These are phyloP conservation scores for Cisticola juncidis DNA, from an alignment of 2,113 vertebrate genomes.

Conservation along the genomic window DNA sequence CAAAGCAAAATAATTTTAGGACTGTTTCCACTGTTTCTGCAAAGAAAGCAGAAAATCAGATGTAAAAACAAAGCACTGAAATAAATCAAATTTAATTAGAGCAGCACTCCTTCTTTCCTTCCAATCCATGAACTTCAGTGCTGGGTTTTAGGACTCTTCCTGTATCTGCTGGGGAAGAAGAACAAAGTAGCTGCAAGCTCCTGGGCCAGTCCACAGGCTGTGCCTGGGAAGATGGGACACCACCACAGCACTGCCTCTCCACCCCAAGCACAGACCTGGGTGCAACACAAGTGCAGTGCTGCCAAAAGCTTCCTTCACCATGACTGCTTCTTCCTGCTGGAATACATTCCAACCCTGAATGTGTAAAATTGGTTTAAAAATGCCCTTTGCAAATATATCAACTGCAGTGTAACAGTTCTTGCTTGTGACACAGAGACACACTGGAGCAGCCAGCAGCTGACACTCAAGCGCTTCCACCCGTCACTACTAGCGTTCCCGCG, in stretches of 20 bases:
- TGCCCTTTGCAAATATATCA: background rate
- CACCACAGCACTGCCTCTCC: fast-evolving
- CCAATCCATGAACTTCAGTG: background rate
- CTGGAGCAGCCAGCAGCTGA: background rate
- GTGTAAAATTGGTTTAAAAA: background rate
- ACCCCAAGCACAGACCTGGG: fast-evolving
- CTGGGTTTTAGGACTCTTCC: background rate
- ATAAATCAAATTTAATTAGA: background rate
- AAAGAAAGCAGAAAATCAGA: background rate
- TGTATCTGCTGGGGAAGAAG: background rate
- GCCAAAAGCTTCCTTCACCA: background rate
- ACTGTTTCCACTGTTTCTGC: background rate
- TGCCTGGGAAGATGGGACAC: background rate
- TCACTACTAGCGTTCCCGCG: background rate
- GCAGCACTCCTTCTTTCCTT: background rate
- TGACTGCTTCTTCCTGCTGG: background rate
- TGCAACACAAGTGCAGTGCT: fast-evolving
- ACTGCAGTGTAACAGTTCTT: background rate
- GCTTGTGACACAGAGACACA: fast-evolving
- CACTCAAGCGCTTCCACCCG: background rate
- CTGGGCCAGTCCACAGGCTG: fast-evolving
- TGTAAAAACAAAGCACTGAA: background rate
- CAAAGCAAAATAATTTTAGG: background rate
- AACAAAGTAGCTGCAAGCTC: background rate
- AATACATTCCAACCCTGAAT: background rate